Evolutionary conservation across 2,888 invertebrate genomes (phyloP).

Genomic region (Pecten maximus): DNA sequence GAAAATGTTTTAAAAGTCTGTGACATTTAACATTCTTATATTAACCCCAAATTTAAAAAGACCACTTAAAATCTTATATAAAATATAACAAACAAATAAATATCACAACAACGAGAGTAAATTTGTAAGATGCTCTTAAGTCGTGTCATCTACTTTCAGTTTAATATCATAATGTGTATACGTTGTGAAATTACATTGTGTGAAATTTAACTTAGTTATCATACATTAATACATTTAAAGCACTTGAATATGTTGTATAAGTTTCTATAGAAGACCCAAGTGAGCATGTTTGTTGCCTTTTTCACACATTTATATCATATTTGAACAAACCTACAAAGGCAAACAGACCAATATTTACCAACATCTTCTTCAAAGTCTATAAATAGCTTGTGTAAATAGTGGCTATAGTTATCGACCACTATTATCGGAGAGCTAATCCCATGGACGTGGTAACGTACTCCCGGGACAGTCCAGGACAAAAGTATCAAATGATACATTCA

Average conservation of each 20-base stretch:
- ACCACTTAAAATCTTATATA: no score
- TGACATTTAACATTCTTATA: not conserved
- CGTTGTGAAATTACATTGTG: not conserved
- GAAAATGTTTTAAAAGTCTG: not conserved
- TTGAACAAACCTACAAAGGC: constrained; percentile 8
- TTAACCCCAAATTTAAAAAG: not conserved
- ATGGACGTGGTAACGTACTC: not conserved
- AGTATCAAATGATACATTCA: not conserved
- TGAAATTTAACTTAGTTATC: not conserved
- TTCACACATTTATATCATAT: not conserved
- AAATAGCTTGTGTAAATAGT: not conserved
- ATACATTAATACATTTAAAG: not conserved
- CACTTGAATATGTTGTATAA: not conserved
- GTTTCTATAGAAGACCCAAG: not conserved
- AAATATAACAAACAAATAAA: no score
- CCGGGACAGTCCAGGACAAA: not conserved
- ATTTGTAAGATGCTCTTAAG: not conserved
- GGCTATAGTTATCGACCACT: not conserved
- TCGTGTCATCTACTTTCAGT: not conserved
- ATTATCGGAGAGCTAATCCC: not conserved
- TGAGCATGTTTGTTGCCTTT: not conserved
- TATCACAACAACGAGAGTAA: not conserved
- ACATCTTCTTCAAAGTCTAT: constrained; percentile 6
- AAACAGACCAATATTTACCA: constrained; percentile 17
- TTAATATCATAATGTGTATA: not conserved